These are phyloP conservation scores for Papilio elwesi DNA, from an alignment of 2,888 invertebrate species.

Conservation along the genomic window DNA sequence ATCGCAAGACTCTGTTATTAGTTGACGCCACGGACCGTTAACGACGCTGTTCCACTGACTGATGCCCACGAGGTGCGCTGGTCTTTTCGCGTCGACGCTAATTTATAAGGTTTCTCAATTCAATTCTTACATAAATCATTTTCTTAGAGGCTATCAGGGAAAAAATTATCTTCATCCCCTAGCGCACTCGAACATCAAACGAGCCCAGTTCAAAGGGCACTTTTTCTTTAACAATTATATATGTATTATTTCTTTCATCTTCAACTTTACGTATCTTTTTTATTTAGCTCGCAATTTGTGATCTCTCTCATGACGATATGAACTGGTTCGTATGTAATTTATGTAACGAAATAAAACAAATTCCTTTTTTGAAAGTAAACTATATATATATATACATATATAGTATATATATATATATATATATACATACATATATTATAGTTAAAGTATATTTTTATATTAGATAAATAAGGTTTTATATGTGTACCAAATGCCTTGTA, in stretches of 20 bases:
- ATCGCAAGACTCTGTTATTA: conserved; percentile 71
- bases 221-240: conserved; percentile 64
- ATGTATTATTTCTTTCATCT: conserved; percentile 62
- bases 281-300: conserved; percentile 54
- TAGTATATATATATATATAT: too few relatives aligned
- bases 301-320: conserved; percentile 45
- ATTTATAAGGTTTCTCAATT: conserved; percentile 64
- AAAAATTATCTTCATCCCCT: conserved; percentile 57
- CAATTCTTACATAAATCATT: conserved; percentile 65
- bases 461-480: too few relatives aligned
- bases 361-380: too few relatives aligned
- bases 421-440: too few relatives aligned
- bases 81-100: conserved; percentile 55
- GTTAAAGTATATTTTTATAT: too few relatives aligned
- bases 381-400: too few relatives aligned
- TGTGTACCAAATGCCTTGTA: too few relatives aligned
- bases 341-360: too few relatives aligned
- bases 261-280: conserved; percentile 61
- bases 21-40: conserved; percentile 67
- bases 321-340: background rate
- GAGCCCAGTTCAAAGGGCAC: conserved; percentile 61
- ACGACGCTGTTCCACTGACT: conserved; percentile 69
- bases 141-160: conserved; percentile 53
- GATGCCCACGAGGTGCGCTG: conserved; percentile 56
- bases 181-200: conserved; percentile 71